Evolutionary conservation across 2,888 invertebrate species (phyloP).

Genomic region (Xanthia togata): DNA sequence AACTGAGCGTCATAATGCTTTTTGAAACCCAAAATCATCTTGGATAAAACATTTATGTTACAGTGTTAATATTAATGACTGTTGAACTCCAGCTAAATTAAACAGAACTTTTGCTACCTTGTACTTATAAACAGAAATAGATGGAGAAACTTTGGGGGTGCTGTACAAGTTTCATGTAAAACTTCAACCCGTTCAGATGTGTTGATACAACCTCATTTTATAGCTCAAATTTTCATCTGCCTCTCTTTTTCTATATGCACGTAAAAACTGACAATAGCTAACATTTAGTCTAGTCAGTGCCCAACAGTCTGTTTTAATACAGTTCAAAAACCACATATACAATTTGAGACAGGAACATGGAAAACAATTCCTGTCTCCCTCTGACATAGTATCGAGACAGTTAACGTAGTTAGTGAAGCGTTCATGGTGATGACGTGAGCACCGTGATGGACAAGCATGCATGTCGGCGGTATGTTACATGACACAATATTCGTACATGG

Average conservation of each 20-base stretch:
- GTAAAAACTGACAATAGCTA: conserved; percentile 7
- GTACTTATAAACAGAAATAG: background rate
- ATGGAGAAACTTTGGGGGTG: background rate
- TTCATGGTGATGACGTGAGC: conserved; percentile 60
- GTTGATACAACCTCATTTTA: background rate
- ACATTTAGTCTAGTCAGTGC: background rate
- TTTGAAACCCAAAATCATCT: background rate
- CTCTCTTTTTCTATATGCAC: background rate
- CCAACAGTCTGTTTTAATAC: conserved; percentile 21
- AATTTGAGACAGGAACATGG: conserved; percentile 17
- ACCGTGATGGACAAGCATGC: conserved; percentile 67
- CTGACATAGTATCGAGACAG: conserved; percentile 14
- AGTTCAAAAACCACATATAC: conserved; percentile 30
- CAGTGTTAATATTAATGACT: conserved; percentile 19
- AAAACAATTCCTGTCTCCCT: conserved; percentile 19
- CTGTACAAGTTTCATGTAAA: background rate
- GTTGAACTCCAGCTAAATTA: background rate
- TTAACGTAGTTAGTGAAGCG: conserved; percentile 65
- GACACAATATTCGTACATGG: conserved; percentile 43
- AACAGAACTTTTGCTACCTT: conserved; percentile 6
- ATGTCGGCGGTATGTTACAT: conserved; percentile 46
- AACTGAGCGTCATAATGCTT: background rate
- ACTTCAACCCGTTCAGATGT: background rate
- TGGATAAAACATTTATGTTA: conserved; percentile 22
- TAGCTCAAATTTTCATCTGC: background rate